Evolutionary conservation across 2,113 vertebrate genomes (phyloP), one percentile per base, ranked within the genome.

Genomic region (Empidonax traillii): DNA sequence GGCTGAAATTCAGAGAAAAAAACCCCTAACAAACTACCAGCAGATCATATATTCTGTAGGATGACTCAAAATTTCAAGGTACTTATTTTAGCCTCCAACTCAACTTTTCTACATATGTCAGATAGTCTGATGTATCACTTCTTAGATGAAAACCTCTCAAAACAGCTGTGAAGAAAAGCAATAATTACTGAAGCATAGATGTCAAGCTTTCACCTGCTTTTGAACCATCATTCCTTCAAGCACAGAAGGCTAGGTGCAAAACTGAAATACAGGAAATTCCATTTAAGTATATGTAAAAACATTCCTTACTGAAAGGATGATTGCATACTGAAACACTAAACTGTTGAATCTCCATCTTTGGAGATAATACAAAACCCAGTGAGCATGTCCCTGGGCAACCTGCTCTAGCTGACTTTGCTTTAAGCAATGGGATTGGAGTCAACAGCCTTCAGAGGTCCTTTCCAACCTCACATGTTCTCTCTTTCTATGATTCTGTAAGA

Each of bases 251-350:
- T 75, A 87, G 8, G 8, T 25, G 31, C 23, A 69, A 59, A 87
- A 66, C 0, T 31, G 27, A 74, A 94, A 75, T 14, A 52, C 6
- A 51, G 30, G 39, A 75, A 89, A 62, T 56, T 74, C n/a, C 14
- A 47, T 55, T 47, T 51, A 51, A 62, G 33, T 8, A 9, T 11
- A 69, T 30, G 46, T 23, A 56, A 74, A 80, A 73, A 28, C 11
- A 51, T 58, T 68, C 46, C 20, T 39, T 49, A 67, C 25, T 74
- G n/a, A 49, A 68, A 85, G 39, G 10, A 73, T 19, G 8, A 71
- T 4, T 1, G 3, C 53, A 6, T 10, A 55, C 14, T 3, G 1
- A 53, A 89, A 87, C 4, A 63, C 1, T 47, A 18, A 35, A 18
- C 12, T 66, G 41, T 21, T 47, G 37, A 74, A 33, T 46, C 61